Conservation (phyloP, 2,113 vertebrate species). For the Ploceus nigricollis region DNA sequence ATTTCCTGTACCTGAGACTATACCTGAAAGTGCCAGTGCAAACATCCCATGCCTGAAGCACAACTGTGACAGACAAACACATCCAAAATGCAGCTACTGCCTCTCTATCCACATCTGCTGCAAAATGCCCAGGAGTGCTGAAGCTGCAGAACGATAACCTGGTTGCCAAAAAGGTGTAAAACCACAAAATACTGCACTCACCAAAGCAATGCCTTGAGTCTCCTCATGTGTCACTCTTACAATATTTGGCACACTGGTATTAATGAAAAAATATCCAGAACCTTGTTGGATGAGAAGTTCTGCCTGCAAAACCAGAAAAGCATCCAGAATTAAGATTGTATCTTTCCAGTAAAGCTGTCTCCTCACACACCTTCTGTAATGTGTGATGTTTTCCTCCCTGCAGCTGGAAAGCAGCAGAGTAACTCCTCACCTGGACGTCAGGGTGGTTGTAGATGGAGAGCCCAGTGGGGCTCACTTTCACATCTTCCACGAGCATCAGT, state of each 20-base stretch:
- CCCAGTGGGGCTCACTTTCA: constrained; percentile 79
- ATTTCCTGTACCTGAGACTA: background rate
- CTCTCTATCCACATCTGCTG: background rate
- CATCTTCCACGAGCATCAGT: constrained; percentile 91
- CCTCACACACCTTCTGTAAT: background rate
- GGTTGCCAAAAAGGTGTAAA: background rate
- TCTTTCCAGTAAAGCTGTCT: background rate
- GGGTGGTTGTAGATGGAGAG: constrained; percentile 92
- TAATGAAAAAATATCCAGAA: constrained; percentile 93
- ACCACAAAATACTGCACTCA: constrained; percentile 59
- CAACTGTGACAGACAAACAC: background rate
- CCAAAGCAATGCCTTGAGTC: constrained; percentile 74
- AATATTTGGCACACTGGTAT: constrained; percentile 78
- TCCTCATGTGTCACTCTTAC: constrained; percentile 81
- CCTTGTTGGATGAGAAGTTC: constrained; percentile 84
- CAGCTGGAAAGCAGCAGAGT: background rate
- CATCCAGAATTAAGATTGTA: background rate
- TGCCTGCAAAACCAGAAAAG: constrained; percentile 66
- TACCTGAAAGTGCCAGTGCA: background rate
- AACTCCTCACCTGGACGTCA: constrained; percentile 75
- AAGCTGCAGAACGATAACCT: background rate
- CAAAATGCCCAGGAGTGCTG: background rate
- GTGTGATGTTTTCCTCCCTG: background rate
- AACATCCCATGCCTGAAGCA: background rate
- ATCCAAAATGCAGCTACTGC: background rate